phyloP scores from a whole-genome alignment of 2,797 vertebrate species.

The Rhinatrema bivittatum region DNA sequence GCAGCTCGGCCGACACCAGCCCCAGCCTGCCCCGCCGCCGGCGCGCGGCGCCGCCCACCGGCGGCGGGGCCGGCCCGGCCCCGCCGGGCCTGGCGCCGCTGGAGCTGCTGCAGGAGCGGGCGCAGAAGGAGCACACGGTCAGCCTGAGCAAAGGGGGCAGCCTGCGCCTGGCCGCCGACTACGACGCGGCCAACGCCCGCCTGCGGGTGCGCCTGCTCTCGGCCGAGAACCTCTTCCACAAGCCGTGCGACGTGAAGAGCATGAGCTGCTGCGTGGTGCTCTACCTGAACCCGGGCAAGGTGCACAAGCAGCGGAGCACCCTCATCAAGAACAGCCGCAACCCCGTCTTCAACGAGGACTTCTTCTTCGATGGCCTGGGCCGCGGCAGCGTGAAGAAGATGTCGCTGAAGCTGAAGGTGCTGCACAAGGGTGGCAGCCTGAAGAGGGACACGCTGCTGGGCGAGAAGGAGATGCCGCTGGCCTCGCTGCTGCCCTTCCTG shows the following conservation, averaged over 20 bases:
- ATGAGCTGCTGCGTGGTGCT: slow-evolving; percentile 93
- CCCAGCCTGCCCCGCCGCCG: slow-evolving; percentile 74
- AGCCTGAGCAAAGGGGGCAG: slow-evolving; percentile 75
- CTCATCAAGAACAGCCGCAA: slow-evolving; percentile 95
- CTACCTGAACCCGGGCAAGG: slow-evolving; percentile 87
- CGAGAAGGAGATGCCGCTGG: slow-evolving; percentile 80
- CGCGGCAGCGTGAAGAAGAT: slow-evolving; percentile 72
- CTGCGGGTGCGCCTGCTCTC: slow-evolving; percentile 78
- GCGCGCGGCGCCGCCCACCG: slow-evolving; percentile 51
- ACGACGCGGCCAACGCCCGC: slow-evolving; percentile 73
- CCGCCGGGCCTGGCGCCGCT: slow-evolving; percentile 29
- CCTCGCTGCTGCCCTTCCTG: slow-evolving; percentile 63
- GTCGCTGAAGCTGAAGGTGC: slow-evolving; percentile 88
- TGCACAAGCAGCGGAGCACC: slow-evolving; percentile 93
- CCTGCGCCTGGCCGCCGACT: slow-evolving; percentile 74
- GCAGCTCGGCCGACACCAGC: slow-evolving; percentile 86
- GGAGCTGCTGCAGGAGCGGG: slow-evolving; percentile 28
- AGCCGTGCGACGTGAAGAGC: slow-evolving; percentile 71
- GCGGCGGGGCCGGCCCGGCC: slow-evolving; percentile 27
- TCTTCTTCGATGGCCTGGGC: slow-evolving; percentile 89
- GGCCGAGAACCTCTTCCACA: slow-evolving; percentile 81
- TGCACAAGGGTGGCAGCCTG: slow-evolving; percentile 94
- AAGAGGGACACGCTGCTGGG: slow-evolving; percentile 88
- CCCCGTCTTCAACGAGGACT: slow-evolving; percentile 94
- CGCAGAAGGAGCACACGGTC: slow-evolving; percentile 62